Evolutionary conservation across 2,888 invertebrate genomes (phyloP), one percentile per base, ranked within the genome.

Genomic region (Teleogryllus oceanicus): DNA sequence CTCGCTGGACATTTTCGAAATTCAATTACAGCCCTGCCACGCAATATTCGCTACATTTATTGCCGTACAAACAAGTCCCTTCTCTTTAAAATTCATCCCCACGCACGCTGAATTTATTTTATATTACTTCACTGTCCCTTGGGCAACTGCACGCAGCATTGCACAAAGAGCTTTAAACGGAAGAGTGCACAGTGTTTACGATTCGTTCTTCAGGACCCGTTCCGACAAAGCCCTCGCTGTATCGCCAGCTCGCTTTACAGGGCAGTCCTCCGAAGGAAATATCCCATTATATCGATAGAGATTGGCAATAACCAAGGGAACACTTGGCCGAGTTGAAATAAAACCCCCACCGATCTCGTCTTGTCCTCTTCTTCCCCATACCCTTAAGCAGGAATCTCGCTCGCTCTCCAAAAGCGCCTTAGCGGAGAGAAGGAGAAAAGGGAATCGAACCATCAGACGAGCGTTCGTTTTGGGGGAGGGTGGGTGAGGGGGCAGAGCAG

Each of bases 211-310:
- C 62, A 62, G n/a, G 62, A 62, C n/a, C 16, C 62, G 62, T 62
- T 62, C 62, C 13, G n/a, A n/a, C n/a, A n/a, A 62, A 62, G 62
- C 16, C 16, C 13, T 13, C 62, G 62, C 13, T n/a, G 62, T 13
- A 62, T 62, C n/a, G 37, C 37, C 37, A 37, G 37, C 62, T 62
- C 13, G 62, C 62, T 62, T 62, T 62, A n/a, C 62, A 62, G 62
- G 16, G 13, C 13, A 62, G 62, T 62, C 62, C n/a, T 62, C n/a
- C 62, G 62, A n/a, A 62, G n/a, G 62, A 62, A 62, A 62, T 62
- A 62, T 62, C 62, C 62, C 62, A 62, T 62, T 62, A 62, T 62
- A 62, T 62, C 62, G 62, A 62, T 62, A 62, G 62, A 62, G 62
- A 62, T 62, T 62, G 62, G 62, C 62, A 62, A 62, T 62, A 62